Conservation (phyloP, 2,888 invertebrate species). For the Calliphora vomitoria region DNA sequence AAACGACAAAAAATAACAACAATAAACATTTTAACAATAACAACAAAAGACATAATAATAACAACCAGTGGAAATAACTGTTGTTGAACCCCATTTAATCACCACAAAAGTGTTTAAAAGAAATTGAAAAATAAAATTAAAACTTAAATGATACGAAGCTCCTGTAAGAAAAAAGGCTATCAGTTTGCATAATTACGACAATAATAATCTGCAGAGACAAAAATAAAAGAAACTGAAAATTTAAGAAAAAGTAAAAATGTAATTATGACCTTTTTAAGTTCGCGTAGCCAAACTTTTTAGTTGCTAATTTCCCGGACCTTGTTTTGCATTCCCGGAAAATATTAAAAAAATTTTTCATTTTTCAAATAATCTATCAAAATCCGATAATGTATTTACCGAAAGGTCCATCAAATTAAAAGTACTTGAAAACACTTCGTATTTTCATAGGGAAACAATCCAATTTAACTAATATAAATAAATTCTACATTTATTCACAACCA, state of each 20-base stretch:
- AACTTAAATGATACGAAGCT: neutral
- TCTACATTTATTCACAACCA: too few relatives aligned
- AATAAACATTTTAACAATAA: constrained; percentile 24
- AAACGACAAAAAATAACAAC: constrained; percentile 21
- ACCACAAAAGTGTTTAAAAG: constrained; percentile 36
- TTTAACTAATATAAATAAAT: too few relatives aligned
- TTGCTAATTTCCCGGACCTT: too few relatives aligned
- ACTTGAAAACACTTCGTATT: too few relatives aligned
- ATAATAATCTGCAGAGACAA: constrained; percentile 20
- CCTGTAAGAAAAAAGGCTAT: neutral
- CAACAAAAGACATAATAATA: constrained; percentile 42
- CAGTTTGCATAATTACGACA: neutral
- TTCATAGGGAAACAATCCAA: too few relatives aligned
- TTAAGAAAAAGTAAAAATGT: neutral
- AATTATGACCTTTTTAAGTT: neutral
- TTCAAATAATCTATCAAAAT: too few relatives aligned
- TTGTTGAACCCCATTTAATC: constrained; percentile 41
- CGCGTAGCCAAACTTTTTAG: too few relatives aligned
- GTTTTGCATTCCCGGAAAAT: too few relatives aligned
- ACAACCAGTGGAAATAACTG: constrained; percentile 52
- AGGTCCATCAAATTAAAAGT: too few relatives aligned
- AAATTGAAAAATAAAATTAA: constrained; percentile 57
- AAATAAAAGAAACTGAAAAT: neutral
- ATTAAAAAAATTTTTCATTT: too few relatives aligned
- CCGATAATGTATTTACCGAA: too few relatives aligned